These are phyloP conservation scores for Macquaria australasica DNA, from an alignment of 2,113 vertebrate species.

Conservation along the genomic window DNA sequence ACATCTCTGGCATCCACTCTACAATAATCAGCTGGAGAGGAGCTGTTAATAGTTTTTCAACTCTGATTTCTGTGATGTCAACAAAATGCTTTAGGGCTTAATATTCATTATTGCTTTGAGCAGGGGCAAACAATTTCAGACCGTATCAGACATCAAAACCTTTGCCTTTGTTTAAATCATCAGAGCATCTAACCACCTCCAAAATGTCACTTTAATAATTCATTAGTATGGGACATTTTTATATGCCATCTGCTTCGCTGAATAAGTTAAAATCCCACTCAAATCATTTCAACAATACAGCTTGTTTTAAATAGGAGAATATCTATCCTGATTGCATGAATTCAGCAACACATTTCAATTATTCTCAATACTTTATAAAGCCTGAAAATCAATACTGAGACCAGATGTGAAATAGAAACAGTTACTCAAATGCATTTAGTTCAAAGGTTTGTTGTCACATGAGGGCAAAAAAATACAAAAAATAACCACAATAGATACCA, in stretches of 20 bases:
- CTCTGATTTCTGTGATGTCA: slow-evolving; percentile 19
- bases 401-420: neutral
- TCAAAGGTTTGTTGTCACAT: slow-evolving; percentile 10
- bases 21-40: slow-evolving; percentile 2
- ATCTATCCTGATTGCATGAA: slow-evolving; percentile 2
- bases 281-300: slow-evolving; percentile 8
- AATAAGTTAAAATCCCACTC: neutral
- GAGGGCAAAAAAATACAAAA: slow-evolving; percentile 11
- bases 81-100: neutral
- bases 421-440: slow-evolving; percentile 15
- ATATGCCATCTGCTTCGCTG: neutral
- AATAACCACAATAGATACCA: slow-evolving; percentile 1
- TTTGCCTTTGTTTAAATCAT: slow-evolving; percentile 20
- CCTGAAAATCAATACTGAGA: slow-evolving; percentile 11
- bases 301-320: neutral
- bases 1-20: slow-evolving; percentile 18
- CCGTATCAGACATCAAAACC: slow-evolving; percentile 3
- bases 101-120: slow-evolving; percentile 7
- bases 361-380: neutral
- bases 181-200: slow-evolving; percentile 8
- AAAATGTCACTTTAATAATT: slow-evolving; percentile 21
- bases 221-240: neutral
- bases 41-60: slow-evolving; percentile 5
- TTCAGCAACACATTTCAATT: neutral
- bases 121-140: neutral